A percentile compares a stretch with the other conserved stretches of the same genome.
Conservation (phyloP, 2,888 invertebrate species). For the Rhingia campestris region DNA sequence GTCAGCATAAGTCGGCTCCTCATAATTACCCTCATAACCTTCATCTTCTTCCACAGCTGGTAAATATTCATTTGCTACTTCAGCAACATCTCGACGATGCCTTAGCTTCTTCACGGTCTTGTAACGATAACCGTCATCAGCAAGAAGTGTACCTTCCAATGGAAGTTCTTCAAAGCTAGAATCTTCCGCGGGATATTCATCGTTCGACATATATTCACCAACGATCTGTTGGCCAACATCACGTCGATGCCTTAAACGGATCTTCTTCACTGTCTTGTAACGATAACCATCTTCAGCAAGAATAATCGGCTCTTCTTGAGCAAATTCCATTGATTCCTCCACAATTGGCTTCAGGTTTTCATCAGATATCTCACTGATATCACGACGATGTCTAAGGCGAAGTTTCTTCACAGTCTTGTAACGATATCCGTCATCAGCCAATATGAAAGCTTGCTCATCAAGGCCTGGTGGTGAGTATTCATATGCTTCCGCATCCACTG, state of each 20-base stretch:
- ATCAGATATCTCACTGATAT: conserved; percentile 78
- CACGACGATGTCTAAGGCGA: conserved; percentile 76
- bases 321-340: conserved; percentile 41
- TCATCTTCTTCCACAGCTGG: conserved; percentile 65
- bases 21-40: background rate
- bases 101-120: conserved; percentile 48
- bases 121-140: conserved; percentile 63
- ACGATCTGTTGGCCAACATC: conserved; percentile 75
- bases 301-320: conserved; percentile 12
- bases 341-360: conserved; percentile 79
- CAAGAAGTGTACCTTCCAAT: conserved; percentile 37
- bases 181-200: conserved; percentile 19
- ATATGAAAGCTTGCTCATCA: conserved; percentile 51
- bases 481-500: conserved; percentile 53
- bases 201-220: conserved; percentile 71
- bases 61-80: conserved; percentile 48
- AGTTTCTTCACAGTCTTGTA: conserved; percentile 61
- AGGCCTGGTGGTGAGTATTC: conserved; percentile 76
- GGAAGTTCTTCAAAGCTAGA: conserved; percentile 49
- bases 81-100: conserved; percentile 71
- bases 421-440: conserved; percentile 58
- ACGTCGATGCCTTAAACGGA: conserved; percentile 75
- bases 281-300: conserved; percentile 74
- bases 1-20: conserved; percentile 17
- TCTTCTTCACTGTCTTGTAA: conserved; percentile 77